Percentiles rank a stretch among this genome's conserved stretches.
These are phyloP conservation scores for Dynastes tityus DNA, from an alignment of 2,888 invertebrate species.

Conservation along the genomic window DNA sequence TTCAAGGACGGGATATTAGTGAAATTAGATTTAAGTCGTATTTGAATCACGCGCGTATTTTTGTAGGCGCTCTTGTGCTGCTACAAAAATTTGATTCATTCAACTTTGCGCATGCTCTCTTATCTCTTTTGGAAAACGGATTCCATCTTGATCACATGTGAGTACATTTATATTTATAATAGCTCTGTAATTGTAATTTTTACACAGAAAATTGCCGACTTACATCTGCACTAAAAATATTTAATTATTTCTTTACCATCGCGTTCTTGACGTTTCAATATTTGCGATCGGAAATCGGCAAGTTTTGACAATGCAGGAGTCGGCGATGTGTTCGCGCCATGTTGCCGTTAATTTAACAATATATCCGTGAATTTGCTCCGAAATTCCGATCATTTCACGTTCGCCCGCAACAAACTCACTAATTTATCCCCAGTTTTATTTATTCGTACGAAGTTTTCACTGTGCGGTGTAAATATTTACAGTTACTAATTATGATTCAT, in stretches of 20 bases:
- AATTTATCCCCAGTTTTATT: slow-evolving; percentile 37
- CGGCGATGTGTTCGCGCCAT: slow-evolving; percentile 72
- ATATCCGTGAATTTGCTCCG: slow-evolving; percentile 57
- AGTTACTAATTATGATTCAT: slow-evolving; percentile 32
- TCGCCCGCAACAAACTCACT: slow-evolving; percentile 1
- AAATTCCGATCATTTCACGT: slow-evolving; percentile 28
- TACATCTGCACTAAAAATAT: slow-evolving; percentile 8
- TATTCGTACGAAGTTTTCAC: slow-evolving; percentile 39
- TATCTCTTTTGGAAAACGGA: slow-evolving; percentile 86
- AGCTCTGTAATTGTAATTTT: slow-evolving; percentile 38
- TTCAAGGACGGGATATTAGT: no score
- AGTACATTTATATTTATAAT: slow-evolving; percentile 72
- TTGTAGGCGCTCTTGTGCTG: slow-evolving; percentile 51
- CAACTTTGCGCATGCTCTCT: slow-evolving; percentile 77
- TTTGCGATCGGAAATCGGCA: slow-evolving; percentile 44
- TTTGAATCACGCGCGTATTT: slow-evolving; percentile 45
- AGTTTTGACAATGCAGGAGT: slow-evolving; percentile 69
- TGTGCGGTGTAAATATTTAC: slow-evolving; percentile 40
- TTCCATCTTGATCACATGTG: slow-evolving; percentile 93
- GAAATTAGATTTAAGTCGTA: not conserved
- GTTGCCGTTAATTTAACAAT: slow-evolving; percentile 66
- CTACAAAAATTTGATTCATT: slow-evolving; percentile 49
- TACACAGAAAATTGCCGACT: slow-evolving; percentile 11
- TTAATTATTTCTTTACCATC: slow-evolving; percentile 31
- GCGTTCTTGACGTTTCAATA: slow-evolving; percentile 39